A percentile compares a stretch with the other conserved stretches of the same genome.
These are phyloP conservation scores for Laspeyria flexula DNA, from an alignment of 2,888 invertebrate species.

Conservation along the genomic window DNA sequence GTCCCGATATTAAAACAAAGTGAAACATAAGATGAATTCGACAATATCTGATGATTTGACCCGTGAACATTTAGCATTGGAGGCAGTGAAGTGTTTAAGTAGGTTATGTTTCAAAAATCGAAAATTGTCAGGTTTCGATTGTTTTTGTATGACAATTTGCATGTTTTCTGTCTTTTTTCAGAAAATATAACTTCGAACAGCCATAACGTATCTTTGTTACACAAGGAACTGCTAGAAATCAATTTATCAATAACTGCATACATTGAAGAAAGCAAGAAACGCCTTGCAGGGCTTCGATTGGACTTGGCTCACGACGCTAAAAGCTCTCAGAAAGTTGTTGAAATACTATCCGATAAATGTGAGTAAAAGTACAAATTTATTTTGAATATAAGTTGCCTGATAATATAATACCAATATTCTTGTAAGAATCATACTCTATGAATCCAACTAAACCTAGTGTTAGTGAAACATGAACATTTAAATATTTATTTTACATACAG, in stretches of 20 bases:
- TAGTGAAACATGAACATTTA: too few relatives aligned
- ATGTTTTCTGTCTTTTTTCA: slow-evolving; percentile 46
- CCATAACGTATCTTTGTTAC: slow-evolving; percentile 65
- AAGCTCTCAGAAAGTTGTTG: slow-evolving; percentile 71
- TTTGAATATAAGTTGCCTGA: neutral
- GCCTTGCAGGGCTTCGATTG: slow-evolving; percentile 62
- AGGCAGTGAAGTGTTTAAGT: slow-evolving; percentile 75
- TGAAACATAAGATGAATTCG: slow-evolving; percentile 79
- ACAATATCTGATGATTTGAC: slow-evolving; percentile 72
- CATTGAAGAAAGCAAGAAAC: slow-evolving; percentile 73
- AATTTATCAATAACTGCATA: slow-evolving; percentile 78
- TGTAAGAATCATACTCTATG: too few relatives aligned
- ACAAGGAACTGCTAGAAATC: slow-evolving; percentile 76
- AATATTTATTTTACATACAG: too few relatives aligned
- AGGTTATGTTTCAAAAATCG: slow-evolving; percentile 78
- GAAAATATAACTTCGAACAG: slow-evolving; percentile 73
- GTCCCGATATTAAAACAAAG: slow-evolving; percentile 51
- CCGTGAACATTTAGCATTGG: slow-evolving; percentile 71
- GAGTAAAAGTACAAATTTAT: slow-evolving; percentile 34
- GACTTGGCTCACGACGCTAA: slow-evolving; percentile 68
- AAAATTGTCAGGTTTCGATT: slow-evolving; percentile 63
- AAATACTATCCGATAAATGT: slow-evolving; percentile 72
- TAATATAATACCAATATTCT: neutral
- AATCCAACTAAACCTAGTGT: too few relatives aligned
- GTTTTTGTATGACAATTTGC: slow-evolving; percentile 51